Base-by-base conservation (phyloP, 2,888 invertebrate species). In the Macrophya alboannulata region DNA sequence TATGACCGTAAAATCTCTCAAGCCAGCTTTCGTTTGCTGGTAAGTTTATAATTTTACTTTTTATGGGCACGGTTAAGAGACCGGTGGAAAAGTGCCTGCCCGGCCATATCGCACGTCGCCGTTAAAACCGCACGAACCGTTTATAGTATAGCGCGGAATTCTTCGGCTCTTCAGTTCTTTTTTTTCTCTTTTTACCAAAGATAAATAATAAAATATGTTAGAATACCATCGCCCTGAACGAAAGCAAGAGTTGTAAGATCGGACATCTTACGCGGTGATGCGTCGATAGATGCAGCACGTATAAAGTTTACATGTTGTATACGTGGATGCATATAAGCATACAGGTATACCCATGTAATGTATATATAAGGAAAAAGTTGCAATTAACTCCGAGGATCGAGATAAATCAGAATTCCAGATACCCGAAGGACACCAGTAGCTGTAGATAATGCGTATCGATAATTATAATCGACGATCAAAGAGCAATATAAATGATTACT, bases 11-110 rank as follows among this genome's bases (percentile, higher is more conserved):
- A 77, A 74, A 74, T 31, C 72, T 74, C n/a, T 12, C 3, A n/a
- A 74, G 72, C 72, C n/a, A n/a, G n/a, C 72, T 74, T 74, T 74
- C 72, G n/a, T 74, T 74, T 45, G 72, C 21, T 45, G 45, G 72
- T 74, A 77, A 59, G 81, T 62, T 81, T 81, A 81, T 81, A 59
- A 81, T 81, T 81, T 51, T 55, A 37, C 79, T 79, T 59, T 81
- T 81, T 81, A 81, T 81, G 81, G 81, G 81, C 81, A 81, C 77
- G 77, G 77, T 77, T 77, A 55, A 81, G 10, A 65, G 81, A 59
- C 43, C 62, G 81, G 59, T 81, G 81, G 40, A 81, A 77, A 81
- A 81, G 31, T 31, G 31, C 31, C 31, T 45, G 81, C 62, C 17
- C 62, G 81, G 37, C 31, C 55, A 77, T 81, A 48, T 45, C 81